Evolutionary conservation across 2,113 vertebrate genomes (phyloP).

Genomic region (Phainopepla nitens): DNA sequence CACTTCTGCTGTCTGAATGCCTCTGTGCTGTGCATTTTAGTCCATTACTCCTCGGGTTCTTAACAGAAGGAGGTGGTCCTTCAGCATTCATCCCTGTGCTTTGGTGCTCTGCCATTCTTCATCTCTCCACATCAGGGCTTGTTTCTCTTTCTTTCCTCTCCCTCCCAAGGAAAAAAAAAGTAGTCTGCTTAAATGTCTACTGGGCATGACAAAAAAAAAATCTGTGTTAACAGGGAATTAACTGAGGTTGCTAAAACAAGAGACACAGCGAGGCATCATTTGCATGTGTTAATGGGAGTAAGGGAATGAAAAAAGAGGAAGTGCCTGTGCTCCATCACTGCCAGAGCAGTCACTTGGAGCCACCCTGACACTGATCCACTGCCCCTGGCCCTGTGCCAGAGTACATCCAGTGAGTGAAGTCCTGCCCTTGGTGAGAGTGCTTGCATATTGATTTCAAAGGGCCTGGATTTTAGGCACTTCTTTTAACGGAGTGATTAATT

Average conservation of each 20-base stretch:
- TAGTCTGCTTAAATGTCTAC: neutral
- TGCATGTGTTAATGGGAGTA: slow-evolving; percentile 25
- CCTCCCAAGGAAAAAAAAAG: neutral
- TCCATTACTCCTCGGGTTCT: neutral
- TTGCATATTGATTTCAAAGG: neutral
- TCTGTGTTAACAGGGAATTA: neutral
- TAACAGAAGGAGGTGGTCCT: neutral
- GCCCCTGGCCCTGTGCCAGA: neutral
- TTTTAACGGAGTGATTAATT: neutral
- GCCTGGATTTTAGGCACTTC: neutral
- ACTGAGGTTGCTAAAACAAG: neutral
- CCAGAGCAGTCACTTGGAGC: neutral
- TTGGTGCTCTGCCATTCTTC: neutral
- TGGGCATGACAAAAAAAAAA: neutral
- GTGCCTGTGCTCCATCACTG: neutral
- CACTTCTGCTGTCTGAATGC: neutral
- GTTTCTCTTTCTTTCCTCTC: neutral
- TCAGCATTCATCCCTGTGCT: neutral
- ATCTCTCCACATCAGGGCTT: neutral
- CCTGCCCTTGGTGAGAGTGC: neutral
- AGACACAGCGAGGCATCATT: neutral
- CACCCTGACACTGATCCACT: slow-evolving; percentile 1
- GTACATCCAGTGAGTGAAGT: neutral
- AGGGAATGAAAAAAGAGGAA: neutral
- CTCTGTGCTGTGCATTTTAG: neutral